A percentile compares a stretch with the other conserved stretches of the same genome.
Evolutionary conservation across 2,888 invertebrate genomes (phyloP).

Genomic region (Candidula unifasciata): DNA sequence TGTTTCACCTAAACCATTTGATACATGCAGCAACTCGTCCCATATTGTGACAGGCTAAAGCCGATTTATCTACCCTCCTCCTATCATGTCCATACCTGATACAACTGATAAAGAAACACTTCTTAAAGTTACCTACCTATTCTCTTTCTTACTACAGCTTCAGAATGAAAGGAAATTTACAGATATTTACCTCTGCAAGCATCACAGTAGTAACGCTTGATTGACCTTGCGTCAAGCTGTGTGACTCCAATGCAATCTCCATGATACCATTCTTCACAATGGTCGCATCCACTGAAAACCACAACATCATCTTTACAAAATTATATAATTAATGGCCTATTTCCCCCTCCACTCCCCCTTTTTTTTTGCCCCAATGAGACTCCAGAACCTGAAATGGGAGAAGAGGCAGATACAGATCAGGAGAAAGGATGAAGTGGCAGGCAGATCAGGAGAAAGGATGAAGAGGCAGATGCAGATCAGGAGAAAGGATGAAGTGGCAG

Average conservation of each 20-base stretch:
- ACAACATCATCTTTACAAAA: background rate
- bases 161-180: background rate
- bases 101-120: background rate
- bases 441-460: too few relatives aligned
- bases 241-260: constrained; percentile 98
- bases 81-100: background rate
- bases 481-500: too few relatives aligned
- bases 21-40: too few relatives aligned
- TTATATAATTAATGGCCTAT: too few relatives aligned
- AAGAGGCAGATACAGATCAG: too few relatives aligned
- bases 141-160: background rate
- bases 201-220: constrained; percentile 93
- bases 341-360: too few relatives aligned
- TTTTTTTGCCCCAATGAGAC: too few relatives aligned
- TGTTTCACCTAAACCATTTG: too few relatives aligned
- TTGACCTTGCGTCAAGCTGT: constrained; percentile 93
- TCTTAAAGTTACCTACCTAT: background rate
- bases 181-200: constrained; percentile 74
- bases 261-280: constrained; percentile 99
- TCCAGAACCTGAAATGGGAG: too few relatives aligned
- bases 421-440: too few relatives aligned
- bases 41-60: too few relatives aligned
- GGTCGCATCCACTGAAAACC: constrained; percentile 89
- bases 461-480: too few relatives aligned
- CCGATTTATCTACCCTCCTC: background rate